Base-by-base conservation (phyloP, 2,113 vertebrate species). In the Hipposideros armiger region DNA sequence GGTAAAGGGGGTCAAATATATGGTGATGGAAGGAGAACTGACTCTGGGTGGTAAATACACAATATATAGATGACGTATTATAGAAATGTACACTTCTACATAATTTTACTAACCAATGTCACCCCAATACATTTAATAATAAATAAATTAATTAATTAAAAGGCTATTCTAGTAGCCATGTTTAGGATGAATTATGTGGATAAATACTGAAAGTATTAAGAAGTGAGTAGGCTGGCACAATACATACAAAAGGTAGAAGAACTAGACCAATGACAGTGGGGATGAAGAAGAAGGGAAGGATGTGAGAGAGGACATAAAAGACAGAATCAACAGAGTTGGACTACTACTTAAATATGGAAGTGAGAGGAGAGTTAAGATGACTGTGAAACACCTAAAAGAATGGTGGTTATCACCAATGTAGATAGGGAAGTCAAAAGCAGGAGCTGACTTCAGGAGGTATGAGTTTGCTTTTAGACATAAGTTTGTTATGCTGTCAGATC, bases 401-500 rank as follows among this genome's bases (percentile, higher is more conserved):
- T 67, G 40, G 36, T 69, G 56, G 15, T 13, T 91, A 81, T 52
- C 36, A 54, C 52, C 81, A 76, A 76, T 42, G 74, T 73, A 95
- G 30, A 56, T 45, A 86, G 45, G 58, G 45, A 93, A 89, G 45
- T 69, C 4, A 2, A 52, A 36, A 73, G 26, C 66, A 60, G 17
- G 26, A 90, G 67, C 40, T n/a, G 36, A 58, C 50, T 81, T 86
- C 47, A 77, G 54, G 72, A 91, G 4, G 85, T 28, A 62, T 28
- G 24, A 70, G 28, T 92, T 94, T 86, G 45, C 91, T 80, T 91
- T 94, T 40, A 82, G 58, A 72, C 11, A 87, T 32, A 64, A 73
- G 16, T 72, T 80, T 81, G 32, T 54, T 56, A 62, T 66, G 58
- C 67, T 89, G 42, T 77, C 47, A 90, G 87, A 92, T 86, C 36